A percentile compares a stretch with the other conserved stretches of the same genome.
Conservation (phyloP, 2,797 vertebrate genomes). For the Myotis daubentonii region DNA sequence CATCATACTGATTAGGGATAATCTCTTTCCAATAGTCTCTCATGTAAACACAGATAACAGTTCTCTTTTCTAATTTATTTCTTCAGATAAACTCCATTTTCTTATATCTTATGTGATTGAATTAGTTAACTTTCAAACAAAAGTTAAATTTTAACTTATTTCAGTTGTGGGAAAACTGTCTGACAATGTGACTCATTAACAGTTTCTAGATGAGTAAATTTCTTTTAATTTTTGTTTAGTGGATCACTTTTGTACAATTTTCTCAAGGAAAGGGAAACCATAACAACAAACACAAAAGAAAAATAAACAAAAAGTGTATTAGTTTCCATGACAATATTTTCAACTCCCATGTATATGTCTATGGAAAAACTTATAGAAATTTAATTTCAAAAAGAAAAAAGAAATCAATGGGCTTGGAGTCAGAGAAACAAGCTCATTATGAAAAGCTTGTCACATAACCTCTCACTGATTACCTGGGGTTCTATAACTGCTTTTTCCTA, state of each 20-base stretch:
- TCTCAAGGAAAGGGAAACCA: not conserved
- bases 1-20: slow-evolving; percentile 70
- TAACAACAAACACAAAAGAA: not conserved
- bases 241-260: not conserved
- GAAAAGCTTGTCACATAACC: not conserved
- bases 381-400: not conserved
- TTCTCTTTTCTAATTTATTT: slow-evolving; percentile 42
- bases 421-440: not conserved
- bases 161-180: not conserved
- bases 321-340: not conserved
- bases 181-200: not conserved
- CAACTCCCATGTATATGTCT: not conserved
- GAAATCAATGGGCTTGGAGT: not conserved
- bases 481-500: not conserved
- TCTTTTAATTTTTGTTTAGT: not conserved
- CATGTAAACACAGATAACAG: slow-evolving; percentile 56
- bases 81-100: slow-evolving; percentile 2
- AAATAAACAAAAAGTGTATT: not conserved
- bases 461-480: not conserved
- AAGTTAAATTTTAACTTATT: slow-evolving; percentile 13
- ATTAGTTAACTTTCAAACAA: slow-evolving; percentile 15
- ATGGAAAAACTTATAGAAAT: not conserved
- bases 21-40: slow-evolving; percentile 65
- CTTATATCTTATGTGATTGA: not conserved
- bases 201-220: not conserved